Base-by-base conservation (phyloP, 2,113 vertebrate genomes). In the Rhynchopsitta pachyrhyncha region DNA sequence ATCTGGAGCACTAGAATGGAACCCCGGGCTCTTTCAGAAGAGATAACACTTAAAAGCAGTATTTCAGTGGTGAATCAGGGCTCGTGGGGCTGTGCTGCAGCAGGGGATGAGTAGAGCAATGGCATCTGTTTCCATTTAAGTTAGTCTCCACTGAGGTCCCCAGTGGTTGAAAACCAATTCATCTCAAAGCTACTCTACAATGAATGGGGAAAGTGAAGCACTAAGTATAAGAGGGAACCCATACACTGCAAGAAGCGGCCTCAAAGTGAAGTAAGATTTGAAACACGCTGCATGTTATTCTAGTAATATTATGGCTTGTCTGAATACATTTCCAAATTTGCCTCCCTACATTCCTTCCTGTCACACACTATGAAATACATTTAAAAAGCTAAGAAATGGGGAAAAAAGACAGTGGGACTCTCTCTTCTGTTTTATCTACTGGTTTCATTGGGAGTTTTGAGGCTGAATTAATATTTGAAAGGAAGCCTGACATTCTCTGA, bases 381-480 rank as follows among this genome's bases (percentile, higher is more conserved):
- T 50, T 77, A 86, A 87, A 91, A 94, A 96, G 62, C 46, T 86
- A 90, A 68, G 73, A 84, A 94, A 64, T 15, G 35, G 60, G 73
- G 12, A 8, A 41, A 67, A 82, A 67, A 91, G 80, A 50, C 55
- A 86, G 55, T 14, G 73, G 62, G 80, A 77, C 13, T 55, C 29
- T 33, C 42, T 80, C 35, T 86, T 57, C 57, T 81, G 67, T 52
- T 92, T 93, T 90, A 95, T 75, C 82, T 94, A 13, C 80, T 69
- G 39, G 55, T 52, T 90, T 94, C 86, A 75, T 7, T 50, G 76
- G 69, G 80, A 82, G 60, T 86, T 83, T 84, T 71, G 90, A 91
- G 76, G 80, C 52, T 62, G 8, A 93, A 90, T 94, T 93, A 88
- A 7, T 90, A 81, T 60, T 80, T 93, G 80, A 92, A 94, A 95